Percentiles rank a stretch among this genome's conserved stretches.
These are phyloP conservation scores for Drosophila baimaii DNA, from an alignment of 1,140 invertebrate species.

Conservation along the genomic window DNA sequence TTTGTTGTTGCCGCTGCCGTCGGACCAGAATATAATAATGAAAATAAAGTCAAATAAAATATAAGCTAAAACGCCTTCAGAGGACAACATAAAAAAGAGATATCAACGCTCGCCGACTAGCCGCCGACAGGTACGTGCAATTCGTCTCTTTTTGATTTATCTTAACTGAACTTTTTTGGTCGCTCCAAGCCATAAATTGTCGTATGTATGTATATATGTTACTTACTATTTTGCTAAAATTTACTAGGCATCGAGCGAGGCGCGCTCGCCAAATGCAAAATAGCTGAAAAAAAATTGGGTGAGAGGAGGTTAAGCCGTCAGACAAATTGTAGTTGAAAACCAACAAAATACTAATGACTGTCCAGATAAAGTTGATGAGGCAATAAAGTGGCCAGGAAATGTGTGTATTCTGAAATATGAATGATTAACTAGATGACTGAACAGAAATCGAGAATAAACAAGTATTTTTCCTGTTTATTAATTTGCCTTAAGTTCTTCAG, in stretches of 20 bases:
- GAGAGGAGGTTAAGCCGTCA: conserved; percentile 9
- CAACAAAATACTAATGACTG: conserved; percentile 19
- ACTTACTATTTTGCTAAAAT: conserved; percentile 6
- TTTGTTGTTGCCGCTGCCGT: conserved; percentile 36
- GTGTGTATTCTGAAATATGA: conserved; percentile 8
- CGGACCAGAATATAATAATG: conserved; percentile 63
- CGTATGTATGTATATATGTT: conserved; percentile 2
- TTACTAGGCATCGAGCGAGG: conserved; percentile 1
- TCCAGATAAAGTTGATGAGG: conserved; percentile 10
- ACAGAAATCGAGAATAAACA: conserved; percentile 4
- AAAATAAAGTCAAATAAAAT: conserved; percentile 54
- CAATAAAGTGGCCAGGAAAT: conserved; percentile 14
- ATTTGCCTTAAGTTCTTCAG: too few relatives aligned
- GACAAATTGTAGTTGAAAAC: conserved; percentile 30
- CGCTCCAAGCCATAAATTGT: conserved; percentile 52
- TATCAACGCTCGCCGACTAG: conserved; percentile 61
- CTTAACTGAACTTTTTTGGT: conserved; percentile 33
- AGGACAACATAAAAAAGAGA: conserved; percentile 67
- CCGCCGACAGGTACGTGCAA: conserved; percentile 68
- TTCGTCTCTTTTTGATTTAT: conserved; percentile 72
- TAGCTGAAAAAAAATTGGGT: conserved; percentile 11
- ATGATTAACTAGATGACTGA: conserved; percentile 14
- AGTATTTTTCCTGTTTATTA: not conserved
- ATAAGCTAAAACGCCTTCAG: conserved; percentile 75
- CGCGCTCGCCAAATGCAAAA: conserved; percentile 9